phyloP scores from a whole-genome alignment of 2,888 invertebrate species.

The Zygothrica quintamaculata region DNA sequence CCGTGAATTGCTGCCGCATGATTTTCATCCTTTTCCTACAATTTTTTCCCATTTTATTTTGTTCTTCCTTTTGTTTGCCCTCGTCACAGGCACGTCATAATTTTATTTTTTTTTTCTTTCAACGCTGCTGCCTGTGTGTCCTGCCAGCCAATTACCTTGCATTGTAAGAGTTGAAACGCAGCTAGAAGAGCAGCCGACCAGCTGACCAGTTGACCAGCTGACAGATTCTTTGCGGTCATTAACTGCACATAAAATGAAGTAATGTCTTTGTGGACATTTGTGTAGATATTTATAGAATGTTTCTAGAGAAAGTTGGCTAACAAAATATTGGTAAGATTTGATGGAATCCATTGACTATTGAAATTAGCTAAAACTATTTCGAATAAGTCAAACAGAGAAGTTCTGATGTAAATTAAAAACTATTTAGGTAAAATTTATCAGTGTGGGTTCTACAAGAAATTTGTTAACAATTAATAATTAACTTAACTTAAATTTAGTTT shows the following conservation, averaged over 20 bases:
- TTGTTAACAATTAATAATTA: too few relatives aligned
- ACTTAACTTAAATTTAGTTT: too few relatives aligned
- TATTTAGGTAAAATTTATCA: too few relatives aligned
- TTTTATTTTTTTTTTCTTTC: too few relatives aligned
- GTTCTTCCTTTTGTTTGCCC: conserved; percentile 41
- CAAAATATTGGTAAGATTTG: not conserved
- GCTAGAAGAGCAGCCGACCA: conserved; percentile 35
- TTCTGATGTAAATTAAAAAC: too few relatives aligned
- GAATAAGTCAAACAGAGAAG: too few relatives aligned
- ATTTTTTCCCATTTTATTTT: conserved; percentile 19
- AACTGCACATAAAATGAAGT: conserved; percentile 27
- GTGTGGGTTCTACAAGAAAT: too few relatives aligned
- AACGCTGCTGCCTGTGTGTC: conserved; percentile 17
- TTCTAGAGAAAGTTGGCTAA: not conserved
- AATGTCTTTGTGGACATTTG: not conserved
- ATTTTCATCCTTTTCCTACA: conserved; percentile 67
- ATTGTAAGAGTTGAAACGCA: conserved; percentile 27
- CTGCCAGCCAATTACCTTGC: conserved; percentile 56
- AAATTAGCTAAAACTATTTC: too few relatives aligned
- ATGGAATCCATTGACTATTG: too few relatives aligned
- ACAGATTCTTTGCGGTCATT: conserved; percentile 47
- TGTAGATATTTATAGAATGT: not conserved
- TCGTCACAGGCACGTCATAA: conserved; percentile 65
- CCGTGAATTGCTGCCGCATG: conserved; percentile 79
- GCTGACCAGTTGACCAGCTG: conserved; percentile 62